Evolutionary conservation across 1,140 invertebrate species (phyloP).

Genomic region (Drosophila malerkotliana): DNA sequence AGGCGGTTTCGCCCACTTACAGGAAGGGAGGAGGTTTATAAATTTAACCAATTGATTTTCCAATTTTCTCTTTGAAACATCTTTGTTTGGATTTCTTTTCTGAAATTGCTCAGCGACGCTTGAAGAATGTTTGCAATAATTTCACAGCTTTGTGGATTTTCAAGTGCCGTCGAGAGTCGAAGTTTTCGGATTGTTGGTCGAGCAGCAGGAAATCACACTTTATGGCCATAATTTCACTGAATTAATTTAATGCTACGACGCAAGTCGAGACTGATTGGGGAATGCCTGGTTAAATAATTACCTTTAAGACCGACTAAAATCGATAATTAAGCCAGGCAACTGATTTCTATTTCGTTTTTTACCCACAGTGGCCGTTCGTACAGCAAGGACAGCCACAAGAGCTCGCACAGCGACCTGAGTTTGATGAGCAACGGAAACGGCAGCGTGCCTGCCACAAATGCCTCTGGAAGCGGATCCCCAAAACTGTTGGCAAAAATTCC

Average conservation of each 20-base stretch:
- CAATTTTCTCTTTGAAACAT: conserved; percentile 55
- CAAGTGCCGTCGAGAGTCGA: conserved; percentile 4
- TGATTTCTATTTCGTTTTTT: conserved; percentile 33
- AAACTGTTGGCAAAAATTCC: conserved; percentile 80
- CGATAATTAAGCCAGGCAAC: conserved; percentile 1
- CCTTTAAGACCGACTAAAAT: conserved; percentile 10
- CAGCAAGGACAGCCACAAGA: conserved; percentile 83
- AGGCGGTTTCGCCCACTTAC: conserved; percentile 67
- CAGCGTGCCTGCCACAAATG: conserved; percentile 9
- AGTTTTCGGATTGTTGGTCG: conserved; percentile 28
- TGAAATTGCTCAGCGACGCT: conserved; percentile 55
- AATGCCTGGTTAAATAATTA: conserved; percentile 29
- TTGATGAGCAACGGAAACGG: conserved; percentile 48
- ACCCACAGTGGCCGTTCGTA: conserved; percentile 80
- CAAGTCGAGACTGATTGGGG: conserved; percentile 1
- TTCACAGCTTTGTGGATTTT: conserved; percentile 65
- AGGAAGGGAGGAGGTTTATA: conserved; percentile 34
- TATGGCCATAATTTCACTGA: conserved; percentile 18
- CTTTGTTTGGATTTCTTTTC: conserved; percentile 23
- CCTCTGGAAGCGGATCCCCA: conserved; percentile 63
- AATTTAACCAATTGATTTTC: conserved; percentile 65
- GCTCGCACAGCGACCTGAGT: conserved; percentile 82
- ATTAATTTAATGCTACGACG: conserved; percentile 19
- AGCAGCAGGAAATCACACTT: conserved; percentile 2
- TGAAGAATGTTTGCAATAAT: conserved; percentile 44